phyloP scores from a whole-genome alignment of 2,113 vertebrate species.

The Eidolon helvum region DNA sequence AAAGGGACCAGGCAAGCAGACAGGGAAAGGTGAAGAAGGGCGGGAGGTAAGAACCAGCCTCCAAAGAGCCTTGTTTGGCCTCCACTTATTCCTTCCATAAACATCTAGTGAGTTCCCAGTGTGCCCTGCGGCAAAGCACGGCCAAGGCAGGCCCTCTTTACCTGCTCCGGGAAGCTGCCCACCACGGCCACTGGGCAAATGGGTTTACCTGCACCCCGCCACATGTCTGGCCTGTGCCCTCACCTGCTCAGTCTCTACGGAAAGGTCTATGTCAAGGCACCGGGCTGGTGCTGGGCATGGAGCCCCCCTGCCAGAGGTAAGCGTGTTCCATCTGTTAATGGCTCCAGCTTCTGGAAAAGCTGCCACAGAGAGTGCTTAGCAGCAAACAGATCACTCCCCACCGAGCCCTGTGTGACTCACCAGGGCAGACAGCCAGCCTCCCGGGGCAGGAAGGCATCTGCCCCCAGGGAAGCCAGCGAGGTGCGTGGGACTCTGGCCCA shows the following conservation, averaged over 20 bases:
- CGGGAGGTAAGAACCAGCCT: not conserved
- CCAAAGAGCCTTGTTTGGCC: not conserved
- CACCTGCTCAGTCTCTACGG: not conserved
- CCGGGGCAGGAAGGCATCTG: not conserved
- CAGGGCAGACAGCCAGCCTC: slow-evolving; percentile 63
- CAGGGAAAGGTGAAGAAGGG: not conserved
- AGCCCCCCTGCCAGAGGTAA: slow-evolving; percentile 42
- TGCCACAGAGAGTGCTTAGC: slow-evolving; percentile 53
- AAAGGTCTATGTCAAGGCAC: slow-evolving; percentile 31
- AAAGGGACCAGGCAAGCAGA: not conserved
- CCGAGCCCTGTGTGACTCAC: slow-evolving; percentile 45
- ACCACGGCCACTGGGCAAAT: not conserved
- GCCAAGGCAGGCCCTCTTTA: not conserved
- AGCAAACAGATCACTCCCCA: slow-evolving; percentile 61
- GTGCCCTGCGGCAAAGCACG: not conserved
- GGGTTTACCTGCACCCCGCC: not conserved
- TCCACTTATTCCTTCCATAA: not conserved
- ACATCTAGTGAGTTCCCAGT: not conserved
- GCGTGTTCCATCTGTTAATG: slow-evolving; percentile 45
- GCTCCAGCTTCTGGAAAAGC: slow-evolving; percentile 56
- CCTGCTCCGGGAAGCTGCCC: not conserved
- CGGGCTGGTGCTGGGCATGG: not conserved
- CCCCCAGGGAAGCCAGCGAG: not conserved
- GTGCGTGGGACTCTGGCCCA: not conserved
- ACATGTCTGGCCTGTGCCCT: not conserved